Conservation (phyloP, 2,797 vertebrate genomes). For the Syncerus caffer region DNA sequence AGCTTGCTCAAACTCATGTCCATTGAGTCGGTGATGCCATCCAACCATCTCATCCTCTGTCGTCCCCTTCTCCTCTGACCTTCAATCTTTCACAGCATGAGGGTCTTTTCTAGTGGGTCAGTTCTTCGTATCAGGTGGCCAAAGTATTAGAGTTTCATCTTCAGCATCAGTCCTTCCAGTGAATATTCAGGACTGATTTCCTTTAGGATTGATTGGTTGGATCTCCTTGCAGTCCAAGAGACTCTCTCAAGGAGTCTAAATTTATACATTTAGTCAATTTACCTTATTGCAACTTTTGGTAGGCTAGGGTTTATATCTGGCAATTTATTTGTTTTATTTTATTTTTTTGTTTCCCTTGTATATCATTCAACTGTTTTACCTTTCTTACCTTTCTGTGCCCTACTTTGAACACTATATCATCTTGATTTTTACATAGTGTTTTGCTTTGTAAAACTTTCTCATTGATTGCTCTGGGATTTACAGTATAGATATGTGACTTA, state of each 20-base stretch:
- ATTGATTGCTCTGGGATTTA: not conserved
- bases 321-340: not conserved
- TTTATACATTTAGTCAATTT: not conserved
- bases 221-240: not conserved
- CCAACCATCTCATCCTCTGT: not conserved
- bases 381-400: not conserved
- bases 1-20: not conserved
- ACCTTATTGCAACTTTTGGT: not conserved
- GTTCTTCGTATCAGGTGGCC: not conserved
- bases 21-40: not conserved
- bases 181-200: not conserved
- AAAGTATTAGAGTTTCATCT: not conserved
- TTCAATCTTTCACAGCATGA: not conserved
- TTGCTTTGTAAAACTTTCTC: not conserved
- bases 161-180: not conserved
- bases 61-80: not conserved
- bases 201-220: not conserved
- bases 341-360: not conserved
- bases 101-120: not conserved
- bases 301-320: not conserved
- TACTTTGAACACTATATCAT: not conserved
- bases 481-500: not conserved
- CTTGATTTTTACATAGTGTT: not conserved
- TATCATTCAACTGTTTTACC: not conserved
- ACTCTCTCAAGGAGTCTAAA: not conserved